Base-by-base conservation (phyloP, 2,797 vertebrate genomes). In the Heteromormyrus szaboi region DNA sequence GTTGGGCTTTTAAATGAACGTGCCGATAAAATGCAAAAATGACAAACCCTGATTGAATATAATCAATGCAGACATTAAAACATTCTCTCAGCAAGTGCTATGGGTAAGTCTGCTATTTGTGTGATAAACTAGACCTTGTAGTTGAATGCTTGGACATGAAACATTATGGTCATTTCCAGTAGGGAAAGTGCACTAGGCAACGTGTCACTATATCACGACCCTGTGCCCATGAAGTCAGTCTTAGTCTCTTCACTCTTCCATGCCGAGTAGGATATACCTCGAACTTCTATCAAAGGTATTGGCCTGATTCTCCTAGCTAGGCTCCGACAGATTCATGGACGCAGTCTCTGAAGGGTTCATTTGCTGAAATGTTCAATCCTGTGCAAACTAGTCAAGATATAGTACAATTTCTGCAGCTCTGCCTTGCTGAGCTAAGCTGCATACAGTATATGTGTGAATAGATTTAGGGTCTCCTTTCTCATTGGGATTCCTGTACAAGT, bases 21-120 rank as follows among this genome's bases (percentile, higher is more conserved):
- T 54, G 33, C 7, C 1, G 6, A n/a, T 41, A 33, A 51, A 76
- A 89, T 86, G 62, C 84, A 89, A 86, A 72, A 87, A 68, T 76
- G 11, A 86, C 46, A 17, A 72, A 44, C 88, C 48, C 44, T 85
- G 88, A 89, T 89, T 68, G 62, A 89, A 85, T 46, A 3, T 68
- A 85, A 89, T 89, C 84, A 85, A 72, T 50, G 81, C 59, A 22
- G 83, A 89, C 62, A 53, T 19, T 68, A 51, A 89, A 84, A 85
- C 14, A 8, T 48, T 68, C 22, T 88, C 44, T 33, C 54, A 44
- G 25, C 41, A 72, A 37, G 59, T 46, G 59, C 83, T 54, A 53
- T 84, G 2, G 48, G 88, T 86, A 53, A 85, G 56, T 68, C 88
- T 85, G 83, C 85, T 68, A 86, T 51, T 89, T 48, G 44, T 51